A percentile compares a stretch with the other conserved stretches of the same genome.
These are phyloP conservation scores for Crocidura indochinensis DNA, from an alignment of 2,797 vertebrate species.

Conservation along the genomic window DNA sequence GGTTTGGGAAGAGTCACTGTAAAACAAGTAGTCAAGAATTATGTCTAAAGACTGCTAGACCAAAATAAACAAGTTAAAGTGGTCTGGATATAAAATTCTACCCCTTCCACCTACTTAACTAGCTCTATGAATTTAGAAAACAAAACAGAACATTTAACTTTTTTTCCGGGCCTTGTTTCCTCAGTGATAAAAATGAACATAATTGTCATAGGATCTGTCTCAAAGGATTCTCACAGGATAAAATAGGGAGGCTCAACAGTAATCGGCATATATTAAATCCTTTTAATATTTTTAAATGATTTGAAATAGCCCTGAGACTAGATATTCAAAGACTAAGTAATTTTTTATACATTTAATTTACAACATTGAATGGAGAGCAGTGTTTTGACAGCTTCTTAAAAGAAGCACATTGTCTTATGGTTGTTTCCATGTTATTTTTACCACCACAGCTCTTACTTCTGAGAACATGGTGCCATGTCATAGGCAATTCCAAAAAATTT, in stretches of 20 bases:
- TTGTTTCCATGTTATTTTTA: background rate
- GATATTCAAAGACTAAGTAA: background rate
- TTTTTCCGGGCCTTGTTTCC: conserved; percentile 1
- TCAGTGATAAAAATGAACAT: conserved; percentile 33
- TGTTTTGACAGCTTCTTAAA: background rate
- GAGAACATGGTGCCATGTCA: conserved; percentile 44
- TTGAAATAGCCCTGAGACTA: background rate
- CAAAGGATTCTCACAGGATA: background rate
- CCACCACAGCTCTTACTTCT: conserved; percentile 26
- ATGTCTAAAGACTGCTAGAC: conserved; percentile 1
- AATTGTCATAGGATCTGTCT: background rate
- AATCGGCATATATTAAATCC: background rate
- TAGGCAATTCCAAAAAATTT: conserved; percentile 45
- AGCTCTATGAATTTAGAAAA: background rate
- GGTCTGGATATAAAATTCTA: background rate
- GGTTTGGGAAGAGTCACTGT: conserved; percentile 50
- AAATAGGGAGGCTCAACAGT: background rate
- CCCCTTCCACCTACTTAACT: background rate
- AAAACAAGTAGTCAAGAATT: conserved; percentile 71
- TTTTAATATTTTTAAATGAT: background rate
- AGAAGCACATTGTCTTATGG: background rate
- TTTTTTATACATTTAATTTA: conserved; percentile 32
- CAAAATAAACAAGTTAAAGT: conserved; percentile 17
- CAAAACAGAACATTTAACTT: background rate
- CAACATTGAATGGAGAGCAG: conserved; percentile 2